Conservation (phyloP, 2,797 vertebrate genomes). For the Typhlichthys subterraneus region DNA sequence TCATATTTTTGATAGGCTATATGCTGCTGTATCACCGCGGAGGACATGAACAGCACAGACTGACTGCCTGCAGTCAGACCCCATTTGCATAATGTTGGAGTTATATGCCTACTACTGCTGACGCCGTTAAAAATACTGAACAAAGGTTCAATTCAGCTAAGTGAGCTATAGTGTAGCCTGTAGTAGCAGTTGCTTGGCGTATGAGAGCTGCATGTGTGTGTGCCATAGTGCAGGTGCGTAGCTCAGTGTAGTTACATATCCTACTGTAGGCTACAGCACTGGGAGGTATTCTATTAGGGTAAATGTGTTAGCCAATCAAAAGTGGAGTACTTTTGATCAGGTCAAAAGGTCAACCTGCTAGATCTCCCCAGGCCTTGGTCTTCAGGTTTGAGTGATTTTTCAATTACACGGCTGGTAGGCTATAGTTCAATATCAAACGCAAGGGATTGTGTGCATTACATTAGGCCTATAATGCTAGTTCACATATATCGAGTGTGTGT, state of each 20-base stretch:
- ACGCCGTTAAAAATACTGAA: conserved; percentile 54
- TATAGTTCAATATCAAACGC: too few relatives aligned
- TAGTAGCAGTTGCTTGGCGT: conserved; percentile 32
- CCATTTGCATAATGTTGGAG: conserved; percentile 55
- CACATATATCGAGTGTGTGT: too few relatives aligned
- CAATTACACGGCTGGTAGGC: too few relatives aligned
- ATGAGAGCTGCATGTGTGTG: background rate
- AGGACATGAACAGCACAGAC: conserved; percentile 22
- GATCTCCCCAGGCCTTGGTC: too few relatives aligned
- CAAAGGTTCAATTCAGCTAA: conserved; percentile 66
- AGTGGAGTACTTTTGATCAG: too few relatives aligned
- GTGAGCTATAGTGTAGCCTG: conserved; percentile 36
- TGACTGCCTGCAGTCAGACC: conserved; percentile 2
- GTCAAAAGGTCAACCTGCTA: too few relatives aligned
- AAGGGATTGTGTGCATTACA: too few relatives aligned
- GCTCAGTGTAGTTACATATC: background rate
- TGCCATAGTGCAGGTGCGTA: too few relatives aligned
- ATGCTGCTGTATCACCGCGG: background rate
- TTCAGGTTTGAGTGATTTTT: too few relatives aligned
- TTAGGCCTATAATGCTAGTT: too few relatives aligned
- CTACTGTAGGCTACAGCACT: conserved; percentile 1
- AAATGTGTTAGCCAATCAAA: too few relatives aligned
- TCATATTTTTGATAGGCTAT: conserved; percentile 18
- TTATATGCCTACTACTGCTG: conserved; percentile 49
- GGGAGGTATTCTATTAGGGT: too few relatives aligned